Conservation (phyloP, 2,113 vertebrate species). For the Nesogale talazaci region DNA sequence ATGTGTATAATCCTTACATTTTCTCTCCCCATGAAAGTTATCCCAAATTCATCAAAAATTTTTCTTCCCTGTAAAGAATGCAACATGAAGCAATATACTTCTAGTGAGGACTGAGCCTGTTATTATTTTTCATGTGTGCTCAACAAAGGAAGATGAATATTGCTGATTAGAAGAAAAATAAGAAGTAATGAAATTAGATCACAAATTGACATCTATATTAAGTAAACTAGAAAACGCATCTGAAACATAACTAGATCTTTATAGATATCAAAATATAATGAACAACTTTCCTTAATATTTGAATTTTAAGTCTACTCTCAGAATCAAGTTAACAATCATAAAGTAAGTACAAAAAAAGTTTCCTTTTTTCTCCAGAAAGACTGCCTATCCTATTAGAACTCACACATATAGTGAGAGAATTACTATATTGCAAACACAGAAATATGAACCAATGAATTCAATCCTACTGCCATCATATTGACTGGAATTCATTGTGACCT, state of each 20-base stretch:
- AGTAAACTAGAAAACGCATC: background rate
- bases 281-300: background rate
- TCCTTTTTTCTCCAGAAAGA: background rate
- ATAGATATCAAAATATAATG: constrained; percentile 33
- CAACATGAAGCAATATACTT: constrained; percentile 45
- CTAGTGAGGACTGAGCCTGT: background rate
- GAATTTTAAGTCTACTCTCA: constrained; percentile 23
- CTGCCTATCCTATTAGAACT: constrained; percentile 20
- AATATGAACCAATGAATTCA: background rate
- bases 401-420: background rate
- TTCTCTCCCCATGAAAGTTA: constrained; percentile 58
- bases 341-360: background rate
- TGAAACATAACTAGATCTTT: constrained; percentile 18
- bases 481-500: background rate
- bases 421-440: constrained; percentile 1
- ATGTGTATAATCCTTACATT: background rate
- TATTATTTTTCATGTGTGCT: constrained; percentile 36
- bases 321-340: background rate
- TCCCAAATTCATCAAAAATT: constrained; percentile 27
- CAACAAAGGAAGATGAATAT: background rate
- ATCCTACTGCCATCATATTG: background rate
- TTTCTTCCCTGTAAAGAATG: background rate
- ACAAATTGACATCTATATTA: background rate
- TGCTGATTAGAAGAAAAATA: constrained; percentile 16
- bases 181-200: background rate